Conservation (phyloP, 2,113 vertebrate genomes). For the Sakesphorus luctuosus region DNA sequence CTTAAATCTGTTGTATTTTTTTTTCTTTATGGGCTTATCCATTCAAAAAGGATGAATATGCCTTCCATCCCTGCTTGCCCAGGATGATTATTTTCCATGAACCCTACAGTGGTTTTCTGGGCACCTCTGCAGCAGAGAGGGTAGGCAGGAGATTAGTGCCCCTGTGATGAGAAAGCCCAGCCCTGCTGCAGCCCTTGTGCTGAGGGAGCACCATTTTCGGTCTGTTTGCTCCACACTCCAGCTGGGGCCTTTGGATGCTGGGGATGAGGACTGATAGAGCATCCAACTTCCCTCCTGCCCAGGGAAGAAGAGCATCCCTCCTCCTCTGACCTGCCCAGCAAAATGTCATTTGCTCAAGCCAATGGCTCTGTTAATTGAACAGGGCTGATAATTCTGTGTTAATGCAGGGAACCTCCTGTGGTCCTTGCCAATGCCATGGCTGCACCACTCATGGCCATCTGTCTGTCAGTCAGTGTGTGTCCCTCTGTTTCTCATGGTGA, state of each 20-base stretch:
- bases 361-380: background rate
- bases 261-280: background rate
- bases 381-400: background rate
- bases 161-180: fast-evolving
- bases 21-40: background rate
- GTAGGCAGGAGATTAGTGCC: too few species aligned
- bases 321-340: background rate
- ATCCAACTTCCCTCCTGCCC: background rate
- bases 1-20: background rate
- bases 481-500: background rate
- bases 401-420: too few species aligned
- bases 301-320: background rate
- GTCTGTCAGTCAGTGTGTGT: background rate
- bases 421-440: background rate
- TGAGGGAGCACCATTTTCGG: background rate
- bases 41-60: background rate
- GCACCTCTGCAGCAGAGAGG: background rate
- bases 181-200: fast-evolving
- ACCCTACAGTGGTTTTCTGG: too few species aligned
- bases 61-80: background rate
- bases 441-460: fast-evolving
- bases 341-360: background rate
- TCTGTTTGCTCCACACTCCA: background rate
- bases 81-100: background rate
- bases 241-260: background rate